Evolutionary conservation across 2,888 invertebrate genomes (phyloP).

Genomic region (Acanthopleura granulata): DNA sequence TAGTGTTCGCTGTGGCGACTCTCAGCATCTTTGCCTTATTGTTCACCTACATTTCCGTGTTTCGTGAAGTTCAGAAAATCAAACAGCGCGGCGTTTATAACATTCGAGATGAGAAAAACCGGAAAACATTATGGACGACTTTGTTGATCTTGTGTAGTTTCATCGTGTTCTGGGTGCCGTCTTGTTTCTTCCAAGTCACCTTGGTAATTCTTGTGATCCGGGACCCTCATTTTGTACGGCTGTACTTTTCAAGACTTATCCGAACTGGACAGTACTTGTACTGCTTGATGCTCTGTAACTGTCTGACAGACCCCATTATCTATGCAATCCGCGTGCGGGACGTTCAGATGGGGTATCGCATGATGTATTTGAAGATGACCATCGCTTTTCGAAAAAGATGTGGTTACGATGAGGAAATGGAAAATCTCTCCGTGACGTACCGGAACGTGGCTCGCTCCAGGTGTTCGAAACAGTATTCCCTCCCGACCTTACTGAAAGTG

Average conservation of each 20-base stretch:
- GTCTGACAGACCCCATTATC: conserved; percentile 51
- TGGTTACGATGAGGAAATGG: neutral
- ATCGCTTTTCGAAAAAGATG: neutral
- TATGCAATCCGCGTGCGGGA: conserved; percentile 51
- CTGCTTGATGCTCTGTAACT: conserved; percentile 44
- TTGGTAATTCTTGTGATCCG: conserved; percentile 41
- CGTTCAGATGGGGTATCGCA: conserved; percentile 46
- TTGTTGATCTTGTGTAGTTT: conserved; percentile 57
- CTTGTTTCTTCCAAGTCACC: conserved; percentile 46
- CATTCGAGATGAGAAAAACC: conserved; percentile 28
- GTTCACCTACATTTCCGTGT: conserved; percentile 51
- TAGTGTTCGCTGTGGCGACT: conserved; percentile 47
- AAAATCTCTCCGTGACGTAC: neutral
- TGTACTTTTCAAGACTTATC: conserved; percentile 34
- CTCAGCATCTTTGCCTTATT: conserved; percentile 46
- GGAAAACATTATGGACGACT: conserved; percentile 53
- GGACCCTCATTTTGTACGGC: conserved; percentile 32
- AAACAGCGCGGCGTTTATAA: conserved; percentile 23
- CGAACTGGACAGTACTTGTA: conserved; percentile 48
- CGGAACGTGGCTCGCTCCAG: neutral
- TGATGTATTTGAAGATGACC: conserved; percentile 17
- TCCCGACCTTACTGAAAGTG: neutral
- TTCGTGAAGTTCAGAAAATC: conserved; percentile 42
- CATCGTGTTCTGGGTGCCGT: conserved; percentile 54
- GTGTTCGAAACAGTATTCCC: neutral